Evolutionary conservation across 1,140 invertebrate species (phyloP).

Genomic region (Zaprionus ornatus): DNA sequence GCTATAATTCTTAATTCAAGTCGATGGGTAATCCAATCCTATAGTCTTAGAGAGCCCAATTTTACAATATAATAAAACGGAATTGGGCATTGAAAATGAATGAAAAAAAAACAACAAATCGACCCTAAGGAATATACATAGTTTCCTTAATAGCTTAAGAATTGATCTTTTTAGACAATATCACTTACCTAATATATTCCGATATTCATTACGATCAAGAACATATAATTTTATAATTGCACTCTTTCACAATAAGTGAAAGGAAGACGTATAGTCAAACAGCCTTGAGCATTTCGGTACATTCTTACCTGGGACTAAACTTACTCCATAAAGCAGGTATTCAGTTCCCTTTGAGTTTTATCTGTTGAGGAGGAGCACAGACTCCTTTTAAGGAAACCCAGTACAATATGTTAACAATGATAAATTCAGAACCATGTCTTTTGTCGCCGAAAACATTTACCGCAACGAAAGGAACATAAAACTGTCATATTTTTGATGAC

Average conservation of each 20-base stretch:
- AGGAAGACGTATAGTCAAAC: background rate
- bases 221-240: background rate
- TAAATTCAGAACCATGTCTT: conserved; percentile 77
- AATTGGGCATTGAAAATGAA: background rate
- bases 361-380: conserved; percentile 5
- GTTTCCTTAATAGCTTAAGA: background rate
- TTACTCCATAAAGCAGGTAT: conserved; percentile 14
- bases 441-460: conserved; percentile 80
- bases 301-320: background rate
- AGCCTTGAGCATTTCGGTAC: background rate
- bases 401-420: conserved; percentile 71
- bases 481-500: conserved; percentile 83
- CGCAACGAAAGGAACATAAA: conserved; percentile 78
- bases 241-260: background rate
- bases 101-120: background rate
- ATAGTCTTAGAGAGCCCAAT: background rate
- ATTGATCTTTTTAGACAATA: background rate
- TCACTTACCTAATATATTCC: background rate
- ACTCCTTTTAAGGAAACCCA: conserved; percentile 41
- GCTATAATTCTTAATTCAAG: conserved; percentile 45
- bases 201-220: background rate
- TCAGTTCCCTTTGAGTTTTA: background rate
- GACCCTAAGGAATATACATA: background rate
- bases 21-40: background rate
- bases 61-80: background rate